A percentile compares a stretch with the other conserved stretches of the same genome.
These are phyloP conservation scores for Dicranocentrus wangi DNA, from an alignment of 2,888 invertebrate species.

Conservation along the genomic window DNA sequence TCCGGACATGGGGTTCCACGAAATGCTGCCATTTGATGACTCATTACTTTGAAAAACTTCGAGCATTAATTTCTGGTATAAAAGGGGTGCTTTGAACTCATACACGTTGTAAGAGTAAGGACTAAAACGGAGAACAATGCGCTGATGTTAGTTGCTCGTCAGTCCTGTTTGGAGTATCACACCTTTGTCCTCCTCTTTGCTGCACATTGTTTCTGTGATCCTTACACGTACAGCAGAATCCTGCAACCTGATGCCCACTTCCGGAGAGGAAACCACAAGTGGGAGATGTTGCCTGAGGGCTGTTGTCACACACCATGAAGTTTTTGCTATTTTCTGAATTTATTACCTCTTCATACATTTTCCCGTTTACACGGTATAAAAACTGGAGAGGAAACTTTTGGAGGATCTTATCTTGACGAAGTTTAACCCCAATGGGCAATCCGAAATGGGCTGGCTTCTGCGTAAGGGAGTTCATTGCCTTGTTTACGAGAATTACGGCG, in stretches of 20 bases:
- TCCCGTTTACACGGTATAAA: slow-evolving; percentile 31
- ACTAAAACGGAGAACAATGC: slow-evolving; percentile 39
- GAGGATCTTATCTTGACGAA: slow-evolving; percentile 14
- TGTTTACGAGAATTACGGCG: slow-evolving; percentile 16
- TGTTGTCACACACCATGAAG: slow-evolving; percentile 13
- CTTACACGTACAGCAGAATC: slow-evolving; percentile 44
- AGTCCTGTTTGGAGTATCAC: slow-evolving; percentile 26
- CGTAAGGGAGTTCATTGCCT: slow-evolving; percentile 28
- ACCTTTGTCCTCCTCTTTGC: slow-evolving; percentile 37
- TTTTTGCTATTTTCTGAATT: slow-evolving; percentile 23
- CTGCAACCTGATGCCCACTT: background rate
- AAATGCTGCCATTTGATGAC: slow-evolving; percentile 13
- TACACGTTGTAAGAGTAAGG: slow-evolving; percentile 44
- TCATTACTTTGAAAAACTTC: slow-evolving; percentile 33
- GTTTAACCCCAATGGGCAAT: slow-evolving; percentile 31
- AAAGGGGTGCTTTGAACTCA: slow-evolving; percentile 17
- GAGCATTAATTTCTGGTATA: slow-evolving; percentile 25
- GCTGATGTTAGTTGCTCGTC: slow-evolving; percentile 33
- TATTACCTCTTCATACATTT: slow-evolving; percentile 46
- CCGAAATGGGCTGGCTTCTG: slow-evolving; percentile 35
- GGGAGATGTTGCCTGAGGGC: background rate
- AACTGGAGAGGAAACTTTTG: slow-evolving; percentile 28
- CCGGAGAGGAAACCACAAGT: slow-evolving; percentile 22
- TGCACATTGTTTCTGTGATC: slow-evolving; percentile 16
- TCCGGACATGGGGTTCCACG: slow-evolving; percentile 30